Evolutionary conservation across 2,888 invertebrate species (phyloP), one percentile per base, ranked within the genome.

Genomic region (Dolomedes plantarius): DNA sequence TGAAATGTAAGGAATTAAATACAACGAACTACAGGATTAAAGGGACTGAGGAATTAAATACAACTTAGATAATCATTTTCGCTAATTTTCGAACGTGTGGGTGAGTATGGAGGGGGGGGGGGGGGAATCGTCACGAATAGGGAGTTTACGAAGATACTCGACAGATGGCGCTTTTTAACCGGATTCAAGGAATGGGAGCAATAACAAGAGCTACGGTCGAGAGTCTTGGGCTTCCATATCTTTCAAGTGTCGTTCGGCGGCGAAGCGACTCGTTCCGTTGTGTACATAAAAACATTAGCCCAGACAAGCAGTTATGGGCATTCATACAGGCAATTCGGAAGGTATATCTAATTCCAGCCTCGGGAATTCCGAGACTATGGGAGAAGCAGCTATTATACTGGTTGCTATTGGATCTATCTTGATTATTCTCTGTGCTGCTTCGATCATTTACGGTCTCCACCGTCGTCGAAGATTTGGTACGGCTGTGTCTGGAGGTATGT

Each of bases 331-430:
- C 41, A 76, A 76, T 46, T 46, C 72, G 6, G 13, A 65, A 13
- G 23, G 50, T 23, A 41, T 56, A n/a, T 27, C 68, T 69, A 23
- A 28, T 13, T 56, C 71, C 16, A 23, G 23, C 28, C 7, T 72
- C 11, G 50, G n/a, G 31, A 71, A 64, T 64, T 39, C 69, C 16
- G 82, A 82, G 46, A 76, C 19, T 36, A 31, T 81, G 11, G 69
- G 82, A 23, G 83, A 77, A 83, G 72, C 83, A 7, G 83, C 83
- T 29, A 72, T 83, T 39, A 36, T 77, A 71, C 36, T 83, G 62
- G 77, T 83, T 50, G 64, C 76, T 29, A 50, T 83, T 36, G 83
- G 83, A 76, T 76, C 77, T 76, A 28, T 83, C 19, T 72, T 83
- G 50, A 64, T 83, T 64, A 65, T 83, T 36, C 65, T 83, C 0